These are phyloP conservation scores for Toxotes chatareus DNA, from an alignment of 2,113 vertebrate genomes.

Conservation along the genomic window DNA sequence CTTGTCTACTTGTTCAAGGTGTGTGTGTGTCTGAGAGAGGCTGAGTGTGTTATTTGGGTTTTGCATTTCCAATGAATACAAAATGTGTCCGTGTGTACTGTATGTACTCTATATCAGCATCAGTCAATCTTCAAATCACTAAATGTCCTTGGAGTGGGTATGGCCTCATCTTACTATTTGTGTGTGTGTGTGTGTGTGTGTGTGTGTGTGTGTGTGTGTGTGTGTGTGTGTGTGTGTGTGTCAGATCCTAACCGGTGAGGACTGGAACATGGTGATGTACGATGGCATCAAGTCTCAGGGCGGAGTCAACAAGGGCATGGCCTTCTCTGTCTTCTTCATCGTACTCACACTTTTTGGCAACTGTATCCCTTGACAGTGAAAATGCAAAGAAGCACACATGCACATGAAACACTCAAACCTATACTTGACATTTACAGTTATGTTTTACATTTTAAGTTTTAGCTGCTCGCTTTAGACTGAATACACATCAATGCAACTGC, in stretches of 20 bases:
- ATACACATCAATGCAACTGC: not conserved
- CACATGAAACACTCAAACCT: not conserved
- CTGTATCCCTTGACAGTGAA: constrained; percentile 88
- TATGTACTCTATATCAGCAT: not conserved
- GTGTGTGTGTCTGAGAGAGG: constrained; percentile 5
- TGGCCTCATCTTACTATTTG: constrained; percentile 10
- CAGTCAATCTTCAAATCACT: not conserved
- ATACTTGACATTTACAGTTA: not conserved
- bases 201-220: constrained; percentile 17
- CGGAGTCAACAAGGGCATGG: constrained; percentile 94
- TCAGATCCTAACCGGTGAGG: constrained; percentile 92
- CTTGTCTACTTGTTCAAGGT: constrained; percentile 2
- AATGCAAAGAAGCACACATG: not conserved
- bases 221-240: constrained; percentile 23
- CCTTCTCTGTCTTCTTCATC: constrained; percentile 96
- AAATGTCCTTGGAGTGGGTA: not conserved
- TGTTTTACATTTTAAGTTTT: not conserved
- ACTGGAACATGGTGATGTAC: constrained; percentile 98
- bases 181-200: constrained; percentile 16
- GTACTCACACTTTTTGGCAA: constrained; percentile 97
- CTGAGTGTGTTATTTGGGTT: constrained; percentile 2
- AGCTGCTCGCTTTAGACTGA: not conserved
- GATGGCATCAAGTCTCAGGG: constrained; percentile 96
- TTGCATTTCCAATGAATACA: not conserved
- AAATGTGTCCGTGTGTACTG: constrained; percentile 1